These are phyloP conservation scores for Ciconia boyciana DNA, from an alignment of 2,113 vertebrate genomes.

Conservation along the genomic window DNA sequence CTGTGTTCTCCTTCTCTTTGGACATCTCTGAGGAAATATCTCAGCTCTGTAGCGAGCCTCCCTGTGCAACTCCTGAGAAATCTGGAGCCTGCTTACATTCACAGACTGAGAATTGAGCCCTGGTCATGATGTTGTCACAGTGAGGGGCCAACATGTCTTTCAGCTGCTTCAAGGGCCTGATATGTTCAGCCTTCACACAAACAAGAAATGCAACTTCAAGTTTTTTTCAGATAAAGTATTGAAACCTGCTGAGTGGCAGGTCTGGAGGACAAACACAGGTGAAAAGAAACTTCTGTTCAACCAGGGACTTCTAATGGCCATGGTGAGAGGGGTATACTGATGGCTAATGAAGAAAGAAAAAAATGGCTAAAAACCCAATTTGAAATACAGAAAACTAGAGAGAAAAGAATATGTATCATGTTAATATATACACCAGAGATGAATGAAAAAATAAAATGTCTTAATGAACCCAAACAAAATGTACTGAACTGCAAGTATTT, in stretches of 20 bases:
- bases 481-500: background rate
- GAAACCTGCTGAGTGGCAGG: background rate
- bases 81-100: background rate
- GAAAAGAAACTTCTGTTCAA: background rate
- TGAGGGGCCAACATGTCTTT: background rate
- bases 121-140: background rate
- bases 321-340: accelerated
- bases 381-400: background rate
- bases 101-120: too few species aligned
- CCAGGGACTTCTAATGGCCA: background rate
- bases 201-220: background rate
- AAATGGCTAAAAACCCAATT: background rate
- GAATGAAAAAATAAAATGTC: background rate
- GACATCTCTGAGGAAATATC: background rate
- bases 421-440: background rate
- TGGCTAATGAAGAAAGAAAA: background rate
- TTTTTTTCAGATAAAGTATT: background rate
- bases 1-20: background rate
- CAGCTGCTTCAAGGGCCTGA: background rate
- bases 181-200: background rate
- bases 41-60: background rate
- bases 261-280: background rate
- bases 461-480: background rate
- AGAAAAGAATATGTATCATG: background rate
- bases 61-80: background rate